A percentile compares a stretch with the other conserved stretches of the same genome.
Conservation (phyloP, 2,888 invertebrate species). For the Torymus texanus region DNA sequence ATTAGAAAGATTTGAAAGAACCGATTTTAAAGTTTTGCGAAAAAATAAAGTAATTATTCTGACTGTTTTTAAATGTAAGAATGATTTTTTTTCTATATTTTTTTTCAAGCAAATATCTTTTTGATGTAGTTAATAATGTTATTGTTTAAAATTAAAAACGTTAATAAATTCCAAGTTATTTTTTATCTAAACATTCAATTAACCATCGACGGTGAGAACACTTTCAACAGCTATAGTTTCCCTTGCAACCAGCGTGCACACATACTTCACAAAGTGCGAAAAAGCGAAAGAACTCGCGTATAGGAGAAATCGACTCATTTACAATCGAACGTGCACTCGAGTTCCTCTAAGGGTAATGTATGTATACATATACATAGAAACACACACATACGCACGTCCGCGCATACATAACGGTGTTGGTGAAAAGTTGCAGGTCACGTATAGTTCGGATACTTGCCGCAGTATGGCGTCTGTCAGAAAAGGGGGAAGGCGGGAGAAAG, state of each 20-base stretch:
- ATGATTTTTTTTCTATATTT: too few relatives aligned
- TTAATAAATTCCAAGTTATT: too few relatives aligned
- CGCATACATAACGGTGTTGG: constrained; percentile 59
- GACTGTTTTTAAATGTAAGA: too few relatives aligned
- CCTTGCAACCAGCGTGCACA: too few relatives aligned
- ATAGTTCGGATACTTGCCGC: constrained; percentile 74
- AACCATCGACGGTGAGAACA: too few relatives aligned
- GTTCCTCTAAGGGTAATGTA: neutral
- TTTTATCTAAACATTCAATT: too few relatives aligned
- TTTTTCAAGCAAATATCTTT: too few relatives aligned
- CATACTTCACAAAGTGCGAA: constrained; percentile 31
- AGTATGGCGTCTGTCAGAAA: constrained; percentile 69
- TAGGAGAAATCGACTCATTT: constrained; percentile 43
- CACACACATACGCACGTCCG: neutral
- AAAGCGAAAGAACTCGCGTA: constrained; percentile 2
- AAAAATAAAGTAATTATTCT: too few relatives aligned
- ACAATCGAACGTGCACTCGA: constrained; percentile 42
- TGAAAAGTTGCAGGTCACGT: constrained; percentile 74
- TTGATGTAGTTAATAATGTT: too few relatives aligned
- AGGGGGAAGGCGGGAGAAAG: constrained; percentile 4
- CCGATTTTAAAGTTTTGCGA: too few relatives aligned
- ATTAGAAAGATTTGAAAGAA: neutral
- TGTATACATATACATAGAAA: neutral
- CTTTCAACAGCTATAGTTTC: too few relatives aligned
- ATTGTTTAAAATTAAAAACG: too few relatives aligned